phyloP scores from a whole-genome alignment of 2,888 invertebrate species.

The Dione vanillae region DNA sequence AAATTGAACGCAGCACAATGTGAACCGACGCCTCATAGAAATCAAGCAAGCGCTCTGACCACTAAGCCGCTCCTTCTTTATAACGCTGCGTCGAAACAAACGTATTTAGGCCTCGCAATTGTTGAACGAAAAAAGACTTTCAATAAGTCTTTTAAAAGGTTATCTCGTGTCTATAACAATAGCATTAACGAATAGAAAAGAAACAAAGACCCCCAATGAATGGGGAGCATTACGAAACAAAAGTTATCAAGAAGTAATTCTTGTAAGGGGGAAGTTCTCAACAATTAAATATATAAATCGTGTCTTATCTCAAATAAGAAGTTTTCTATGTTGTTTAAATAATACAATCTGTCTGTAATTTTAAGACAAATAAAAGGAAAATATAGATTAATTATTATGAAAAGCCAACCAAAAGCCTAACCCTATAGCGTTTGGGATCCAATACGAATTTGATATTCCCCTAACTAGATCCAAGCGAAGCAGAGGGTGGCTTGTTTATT shows the following conservation, averaged over 20 bases:
- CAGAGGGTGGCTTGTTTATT: slow-evolving; percentile 24
- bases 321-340: slow-evolving; percentile 5
- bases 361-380: too few relatives aligned
- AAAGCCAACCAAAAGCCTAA: too few relatives aligned
- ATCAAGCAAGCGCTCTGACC: too few relatives aligned
- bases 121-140: slow-evolving; percentile 30
- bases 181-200: slow-evolving; percentile 29
- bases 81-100: too few relatives aligned
- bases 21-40: too few relatives aligned
- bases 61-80: too few relatives aligned
- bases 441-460: slow-evolving; percentile 30
- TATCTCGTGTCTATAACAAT: slow-evolving; percentile 29
- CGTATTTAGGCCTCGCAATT: slow-evolving; percentile 12
- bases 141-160: slow-evolving; percentile 33
- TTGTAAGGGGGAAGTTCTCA: slow-evolving; percentile 20
- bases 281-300: slow-evolving; percentile 23
- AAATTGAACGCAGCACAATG: too few relatives aligned
- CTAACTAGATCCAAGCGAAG: neutral
- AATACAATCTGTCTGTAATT: too few relatives aligned
- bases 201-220: slow-evolving; percentile 31
- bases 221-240: slow-evolving; percentile 22
- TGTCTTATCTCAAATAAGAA: slow-evolving; percentile 3
- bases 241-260: slow-evolving; percentile 22
- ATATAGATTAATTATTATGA: too few relatives aligned
- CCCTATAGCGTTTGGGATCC: neutral